Conservation (phyloP, 2,888 invertebrate genomes). For the Penaeus monodon region DNA sequence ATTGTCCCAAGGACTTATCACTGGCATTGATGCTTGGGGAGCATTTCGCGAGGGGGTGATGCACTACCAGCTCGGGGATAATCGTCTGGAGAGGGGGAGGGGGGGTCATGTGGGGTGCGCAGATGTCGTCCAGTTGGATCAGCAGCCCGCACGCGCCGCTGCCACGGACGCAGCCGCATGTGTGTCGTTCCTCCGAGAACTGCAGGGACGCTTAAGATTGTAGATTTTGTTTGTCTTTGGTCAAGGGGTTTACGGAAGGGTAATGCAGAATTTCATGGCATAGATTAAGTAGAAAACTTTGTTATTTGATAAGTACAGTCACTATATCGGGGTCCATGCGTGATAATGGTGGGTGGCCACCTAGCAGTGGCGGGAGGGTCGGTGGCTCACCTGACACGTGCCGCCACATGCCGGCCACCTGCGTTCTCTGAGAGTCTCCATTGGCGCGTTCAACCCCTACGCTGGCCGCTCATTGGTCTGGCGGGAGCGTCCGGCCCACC, state of each 20-base stretch:
- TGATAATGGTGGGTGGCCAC: conserved; percentile 42
- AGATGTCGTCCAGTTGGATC: conserved; percentile 42
- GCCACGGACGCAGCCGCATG: conserved; percentile 18
- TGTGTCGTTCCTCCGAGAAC: background rate
- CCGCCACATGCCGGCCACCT: conserved; percentile 58
- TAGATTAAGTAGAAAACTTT: too few species aligned
- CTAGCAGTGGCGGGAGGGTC: conserved; percentile 37
- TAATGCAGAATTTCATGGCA: too few species aligned
- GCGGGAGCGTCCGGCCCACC: conserved; percentile 33
- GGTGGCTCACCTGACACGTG: conserved; percentile 58
- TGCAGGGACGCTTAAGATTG: too few species aligned
- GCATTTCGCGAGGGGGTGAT: background rate
- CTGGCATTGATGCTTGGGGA: conserved; percentile 20
- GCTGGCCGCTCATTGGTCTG: conserved; percentile 26
- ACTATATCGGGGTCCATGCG: conserved; percentile 16
- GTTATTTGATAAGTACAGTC: background rate
- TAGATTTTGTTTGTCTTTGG: too few species aligned
- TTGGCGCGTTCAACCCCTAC: conserved; percentile 35
- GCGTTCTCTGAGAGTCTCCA: conserved; percentile 23
- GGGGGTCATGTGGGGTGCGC: conserved; percentile 22
- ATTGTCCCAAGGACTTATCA: conserved; percentile 29
- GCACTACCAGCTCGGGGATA: conserved; percentile 29
- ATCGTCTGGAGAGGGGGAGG: conserved; percentile 28
- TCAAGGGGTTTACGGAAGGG: too few species aligned
- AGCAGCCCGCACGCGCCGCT: conserved; percentile 43